Conservation (phyloP, 2,113 vertebrate genomes). For the Tursiops truncatus region DNA sequence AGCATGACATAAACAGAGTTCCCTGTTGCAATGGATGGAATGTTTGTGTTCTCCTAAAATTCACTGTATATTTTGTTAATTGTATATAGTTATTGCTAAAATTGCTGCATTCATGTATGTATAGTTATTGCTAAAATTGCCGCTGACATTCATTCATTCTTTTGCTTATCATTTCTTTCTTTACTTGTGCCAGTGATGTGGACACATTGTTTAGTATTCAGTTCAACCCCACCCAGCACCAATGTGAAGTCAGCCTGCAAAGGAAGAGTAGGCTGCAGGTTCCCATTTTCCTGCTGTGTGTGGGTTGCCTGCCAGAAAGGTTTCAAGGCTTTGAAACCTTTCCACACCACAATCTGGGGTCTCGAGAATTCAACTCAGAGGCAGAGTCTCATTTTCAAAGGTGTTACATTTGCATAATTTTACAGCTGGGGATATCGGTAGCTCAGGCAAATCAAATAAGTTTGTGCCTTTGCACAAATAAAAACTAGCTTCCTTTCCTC, state of each 20-base stretch:
- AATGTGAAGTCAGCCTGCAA: not conserved
- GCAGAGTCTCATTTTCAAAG: constrained; percentile 39
- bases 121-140: not conserved
- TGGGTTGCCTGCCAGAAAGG: not conserved
- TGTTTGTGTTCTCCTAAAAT: not conserved
- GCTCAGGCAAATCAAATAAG: constrained; percentile 10
- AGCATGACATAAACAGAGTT: not conserved
- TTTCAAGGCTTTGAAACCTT: not conserved
- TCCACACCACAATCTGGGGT: not conserved
- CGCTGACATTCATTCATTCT: not conserved
- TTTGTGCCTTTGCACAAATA: not conserved
- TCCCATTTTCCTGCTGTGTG: not conserved
- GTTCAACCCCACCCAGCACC: not conserved
- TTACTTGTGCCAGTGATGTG: not conserved
- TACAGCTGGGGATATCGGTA: not conserved
- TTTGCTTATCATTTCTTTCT: not conserved
- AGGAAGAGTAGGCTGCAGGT: not conserved
- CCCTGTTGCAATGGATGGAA: not conserved
- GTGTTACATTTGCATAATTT: not conserved
- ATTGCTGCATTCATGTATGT: not conserved
- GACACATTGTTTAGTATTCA: not conserved
- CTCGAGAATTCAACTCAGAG: not conserved
- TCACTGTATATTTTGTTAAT: constrained; percentile 12
- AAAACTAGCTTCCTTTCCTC: not conserved
- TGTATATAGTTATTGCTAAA: not conserved